phyloP scores from a whole-genome alignment of 2,113 vertebrate species.

The Mesoclemmys tuberculata region DNA sequence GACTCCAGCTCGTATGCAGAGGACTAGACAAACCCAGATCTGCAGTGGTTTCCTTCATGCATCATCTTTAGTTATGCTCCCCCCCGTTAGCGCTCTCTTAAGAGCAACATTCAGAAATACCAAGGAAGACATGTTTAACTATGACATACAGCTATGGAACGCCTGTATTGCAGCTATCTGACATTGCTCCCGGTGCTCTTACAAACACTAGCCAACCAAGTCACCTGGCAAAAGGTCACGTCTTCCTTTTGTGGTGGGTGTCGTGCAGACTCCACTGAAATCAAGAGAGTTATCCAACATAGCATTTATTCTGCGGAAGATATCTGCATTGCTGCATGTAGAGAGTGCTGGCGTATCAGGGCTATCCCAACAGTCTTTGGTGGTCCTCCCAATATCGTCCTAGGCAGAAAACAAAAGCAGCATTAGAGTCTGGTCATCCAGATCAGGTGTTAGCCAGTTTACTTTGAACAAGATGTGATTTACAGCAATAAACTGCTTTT shows the following conservation, averaged over 20 bases:
- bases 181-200: not conserved
- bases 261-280: conserved; percentile 94
- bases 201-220: not conserved
- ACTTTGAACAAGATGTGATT: not conserved
- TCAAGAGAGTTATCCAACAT: conserved; percentile 97
- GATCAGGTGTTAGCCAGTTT: not conserved
- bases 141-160: not conserved
- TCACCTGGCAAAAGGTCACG: conserved; percentile 87
- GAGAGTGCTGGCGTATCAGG: conserved; percentile 88
- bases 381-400: conserved; percentile 83
- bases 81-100: not conserved
- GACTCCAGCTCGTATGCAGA: not conserved
- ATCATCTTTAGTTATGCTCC: not conserved
- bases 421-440: not conserved
- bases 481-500: not conserved
- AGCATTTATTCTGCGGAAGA: conserved; percentile 96
- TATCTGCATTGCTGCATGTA: conserved; percentile 94
- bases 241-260: conserved; percentile 85
- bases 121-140: not conserved
- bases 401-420: conserved; percentile 61
- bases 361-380: conserved; percentile 86
- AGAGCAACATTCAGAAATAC: not conserved
- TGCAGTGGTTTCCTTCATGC: not conserved
- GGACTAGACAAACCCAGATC: not conserved
- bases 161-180: not conserved